phyloP scores from a whole-genome alignment of 2,888 invertebrate species.

The Phasia obesa region DNA sequence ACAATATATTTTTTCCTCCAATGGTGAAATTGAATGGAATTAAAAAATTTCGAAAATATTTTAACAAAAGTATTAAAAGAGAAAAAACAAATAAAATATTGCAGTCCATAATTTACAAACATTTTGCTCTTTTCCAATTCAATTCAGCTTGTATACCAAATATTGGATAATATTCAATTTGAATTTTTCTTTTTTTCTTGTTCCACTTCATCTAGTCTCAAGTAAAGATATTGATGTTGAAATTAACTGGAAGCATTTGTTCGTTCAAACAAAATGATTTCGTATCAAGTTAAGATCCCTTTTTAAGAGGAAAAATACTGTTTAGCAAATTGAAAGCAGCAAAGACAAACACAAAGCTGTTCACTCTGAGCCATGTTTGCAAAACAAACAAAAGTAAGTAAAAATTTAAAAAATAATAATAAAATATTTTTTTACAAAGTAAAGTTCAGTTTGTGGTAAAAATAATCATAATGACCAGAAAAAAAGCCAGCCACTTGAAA shows the following conservation, averaged over 20 bases:
- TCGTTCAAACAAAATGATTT: constrained; percentile 31
- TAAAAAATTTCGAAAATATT: constrained; percentile 45
- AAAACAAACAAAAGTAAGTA: neutral
- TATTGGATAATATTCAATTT: constrained; percentile 26
- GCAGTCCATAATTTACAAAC: constrained; percentile 32
- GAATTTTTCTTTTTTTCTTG: constrained; percentile 7
- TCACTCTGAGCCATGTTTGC: constrained; percentile 12
- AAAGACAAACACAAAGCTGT: constrained; percentile 1
- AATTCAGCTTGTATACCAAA: constrained; percentile 9
- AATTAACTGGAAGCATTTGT: constrained; percentile 53
- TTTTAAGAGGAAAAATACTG: neutral
- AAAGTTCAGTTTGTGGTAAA: constrained; percentile 16
- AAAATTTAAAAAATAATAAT: neutral
- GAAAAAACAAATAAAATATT: constrained; percentile 30
- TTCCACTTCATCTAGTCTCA: constrained; percentile 43
- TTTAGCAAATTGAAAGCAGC: constrained; percentile 32
- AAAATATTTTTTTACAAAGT: neutral
- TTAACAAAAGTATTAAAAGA: too few relatives aligned
- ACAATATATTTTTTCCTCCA: constrained; percentile 4
- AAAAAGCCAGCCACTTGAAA: neutral
- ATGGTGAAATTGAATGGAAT: constrained; percentile 45
- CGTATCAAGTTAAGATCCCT: constrained; percentile 30
- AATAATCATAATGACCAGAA: neutral
- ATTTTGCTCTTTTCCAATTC: constrained; percentile 10
- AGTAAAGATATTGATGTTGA: constrained; percentile 56